Evolutionary conservation across 2,888 invertebrate species (phyloP).

Genomic region (Leucania comma): DNA sequence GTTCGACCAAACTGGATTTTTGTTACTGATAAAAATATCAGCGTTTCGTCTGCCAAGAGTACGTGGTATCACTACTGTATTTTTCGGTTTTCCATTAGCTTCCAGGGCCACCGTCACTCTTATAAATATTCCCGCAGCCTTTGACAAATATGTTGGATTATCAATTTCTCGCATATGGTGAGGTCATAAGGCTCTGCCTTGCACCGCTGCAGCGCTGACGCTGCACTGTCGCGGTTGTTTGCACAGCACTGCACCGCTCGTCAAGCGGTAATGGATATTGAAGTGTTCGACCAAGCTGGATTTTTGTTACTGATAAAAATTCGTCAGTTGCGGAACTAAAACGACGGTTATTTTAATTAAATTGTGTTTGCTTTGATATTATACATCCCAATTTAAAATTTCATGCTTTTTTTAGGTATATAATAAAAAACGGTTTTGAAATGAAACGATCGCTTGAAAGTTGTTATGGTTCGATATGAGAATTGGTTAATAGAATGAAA

Average conservation of each 20-base stretch:
- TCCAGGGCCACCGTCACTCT: no score
- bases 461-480: not conserved
- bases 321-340: conserved; percentile 28
- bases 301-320: conserved; percentile 69
- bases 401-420: not conserved
- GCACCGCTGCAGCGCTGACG: conserved; percentile 65
- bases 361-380: conserved; percentile 12
- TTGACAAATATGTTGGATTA: not conserved
- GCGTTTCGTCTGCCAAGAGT: no score
- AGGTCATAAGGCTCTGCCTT: conserved; percentile 54
- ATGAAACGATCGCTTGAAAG: not conserved
- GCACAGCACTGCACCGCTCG: conserved; percentile 80
- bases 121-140: no score
- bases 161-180: not conserved
- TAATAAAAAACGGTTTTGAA: not conserved
- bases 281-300: conserved; percentile 72
- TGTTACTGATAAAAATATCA: no score
- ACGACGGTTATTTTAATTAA: conserved; percentile 14
- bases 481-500: conserved; percentile 6
- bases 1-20: no score
- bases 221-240: conserved; percentile 75
- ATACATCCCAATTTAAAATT: not conserved
- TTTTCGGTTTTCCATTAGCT: no score
- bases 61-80: no score
- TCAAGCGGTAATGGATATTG: conserved; percentile 83